Percentiles rank a stretch among this genome's conserved stretches.
phyloP scores from a whole-genome alignment of 2,888 invertebrate species.

The Pasiphila rectangulata region DNA sequence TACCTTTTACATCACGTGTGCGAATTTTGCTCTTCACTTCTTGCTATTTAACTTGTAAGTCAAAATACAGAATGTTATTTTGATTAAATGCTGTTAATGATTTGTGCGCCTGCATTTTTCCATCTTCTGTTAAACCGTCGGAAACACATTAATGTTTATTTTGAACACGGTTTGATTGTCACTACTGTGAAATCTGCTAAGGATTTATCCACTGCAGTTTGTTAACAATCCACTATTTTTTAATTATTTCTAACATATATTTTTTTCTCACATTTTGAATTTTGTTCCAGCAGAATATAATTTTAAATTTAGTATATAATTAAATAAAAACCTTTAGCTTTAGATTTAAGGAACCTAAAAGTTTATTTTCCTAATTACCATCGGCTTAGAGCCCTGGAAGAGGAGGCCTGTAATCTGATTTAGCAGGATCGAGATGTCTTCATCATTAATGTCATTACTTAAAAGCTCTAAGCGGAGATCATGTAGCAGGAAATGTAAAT shows the following conservation, averaged over 20 bases:
- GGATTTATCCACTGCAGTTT: neutral
- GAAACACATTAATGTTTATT: neutral
- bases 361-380: constrained; percentile 21
- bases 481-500: constrained; percentile 5
- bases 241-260: neutral
- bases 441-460: constrained; percentile 17
- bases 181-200: neutral
- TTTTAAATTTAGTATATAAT: constrained; percentile 1
- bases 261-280: neutral
- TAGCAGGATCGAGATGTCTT: constrained; percentile 11
- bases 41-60: too few relatives aligned
- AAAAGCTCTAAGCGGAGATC: constrained; percentile 9
- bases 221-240: neutral
- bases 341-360: constrained; percentile 16
- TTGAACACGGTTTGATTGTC: neutral
- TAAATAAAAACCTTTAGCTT: constrained; percentile 6
- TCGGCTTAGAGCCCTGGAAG: constrained; percentile 11
- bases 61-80: too few relatives aligned
- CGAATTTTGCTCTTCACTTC: too few relatives aligned
- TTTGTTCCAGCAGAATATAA: too few relatives aligned
- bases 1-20: too few relatives aligned
- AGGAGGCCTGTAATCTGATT: constrained; percentile 20
- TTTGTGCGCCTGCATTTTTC: too few relatives aligned
- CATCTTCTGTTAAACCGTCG: neutral
- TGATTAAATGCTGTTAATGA: too few relatives aligned